A percentile compares a stretch with the other conserved stretches of the same genome.
Conservation (phyloP, 2,113 vertebrate species). For the Ophthalmolycus amberensis region DNA sequence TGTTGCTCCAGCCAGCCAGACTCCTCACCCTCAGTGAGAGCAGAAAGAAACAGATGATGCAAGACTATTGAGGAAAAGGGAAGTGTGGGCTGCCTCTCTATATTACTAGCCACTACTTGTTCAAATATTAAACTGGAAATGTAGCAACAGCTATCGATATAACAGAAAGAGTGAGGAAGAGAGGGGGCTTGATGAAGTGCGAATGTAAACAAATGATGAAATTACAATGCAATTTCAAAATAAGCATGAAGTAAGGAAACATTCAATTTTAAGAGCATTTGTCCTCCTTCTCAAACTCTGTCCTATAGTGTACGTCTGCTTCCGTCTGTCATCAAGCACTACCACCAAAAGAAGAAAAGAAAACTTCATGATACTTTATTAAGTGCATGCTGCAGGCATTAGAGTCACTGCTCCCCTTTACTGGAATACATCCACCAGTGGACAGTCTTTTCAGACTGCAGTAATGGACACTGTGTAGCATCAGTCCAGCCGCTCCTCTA, state of each 20-base stretch:
- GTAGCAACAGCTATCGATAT: neutral
- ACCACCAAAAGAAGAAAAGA: neutral
- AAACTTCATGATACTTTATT: neutral
- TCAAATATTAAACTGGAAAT: neutral
- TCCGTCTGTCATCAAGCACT: neutral
- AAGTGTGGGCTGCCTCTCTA: neutral
- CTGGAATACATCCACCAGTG: conserved; percentile 16
- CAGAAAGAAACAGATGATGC: neutral
- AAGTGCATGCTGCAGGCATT: neutral
- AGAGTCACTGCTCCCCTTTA: neutral
- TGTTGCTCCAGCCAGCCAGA: no score
- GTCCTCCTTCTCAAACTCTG: neutral
- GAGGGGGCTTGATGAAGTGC: neutral
- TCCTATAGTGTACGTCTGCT: neutral
- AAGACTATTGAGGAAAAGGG: neutral
- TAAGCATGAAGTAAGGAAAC: neutral
- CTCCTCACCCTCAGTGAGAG: neutral
- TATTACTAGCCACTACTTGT: neutral
- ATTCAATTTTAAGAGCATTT: neutral
- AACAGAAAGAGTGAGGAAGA: neutral
- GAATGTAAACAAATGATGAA: neutral
- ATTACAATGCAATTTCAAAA: neutral
- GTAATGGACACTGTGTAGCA: neutral
- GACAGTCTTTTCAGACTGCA: conserved; percentile 4
- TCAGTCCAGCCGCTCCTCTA: conserved; percentile 37